Percentiles rank a stretch among this genome's conserved stretches.
Evolutionary conservation across 30 jellyfish, hydroid and myxozoan genomes (phyloP).

Genomic region (Aurelia sp.): DNA sequence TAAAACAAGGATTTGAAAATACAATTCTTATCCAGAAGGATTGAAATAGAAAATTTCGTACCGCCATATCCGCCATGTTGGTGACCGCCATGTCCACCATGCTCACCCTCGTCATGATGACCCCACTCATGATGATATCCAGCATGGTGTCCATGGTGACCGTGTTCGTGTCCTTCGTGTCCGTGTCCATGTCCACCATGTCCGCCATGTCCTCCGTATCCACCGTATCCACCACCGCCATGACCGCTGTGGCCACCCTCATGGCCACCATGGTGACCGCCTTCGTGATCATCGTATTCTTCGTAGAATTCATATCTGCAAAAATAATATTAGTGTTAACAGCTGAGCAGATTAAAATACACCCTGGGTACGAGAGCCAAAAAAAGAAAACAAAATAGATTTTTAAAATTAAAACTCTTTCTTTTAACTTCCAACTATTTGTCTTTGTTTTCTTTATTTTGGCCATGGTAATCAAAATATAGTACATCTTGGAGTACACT

Average conservation of each 20-base stretch:
- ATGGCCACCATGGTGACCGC: constrained; percentile 72
- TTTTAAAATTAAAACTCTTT: too few species aligned
- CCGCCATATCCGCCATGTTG: constrained; percentile 71
- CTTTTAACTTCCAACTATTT: too few species aligned
- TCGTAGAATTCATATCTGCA: constrained; percentile 95
- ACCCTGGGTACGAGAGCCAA: too few species aligned
- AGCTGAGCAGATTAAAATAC: too few species aligned
- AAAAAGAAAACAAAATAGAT: too few species aligned
- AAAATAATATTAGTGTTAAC: background rate
- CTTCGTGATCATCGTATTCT: constrained; percentile 97
- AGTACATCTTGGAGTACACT: too few species aligned
- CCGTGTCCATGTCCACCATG: constrained; percentile 79
- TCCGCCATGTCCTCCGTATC: constrained; percentile 86
- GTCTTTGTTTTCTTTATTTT: too few species aligned
- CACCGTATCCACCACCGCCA: constrained; percentile 75
- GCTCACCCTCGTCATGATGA: constrained; percentile 93
- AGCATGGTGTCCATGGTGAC: constrained; percentile 98
- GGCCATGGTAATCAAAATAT: too few species aligned
- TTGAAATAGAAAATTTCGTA: background rate
- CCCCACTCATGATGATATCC: constrained; percentile 99
- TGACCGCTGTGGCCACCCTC: constrained; percentile 81
- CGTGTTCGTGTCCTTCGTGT: constrained; percentile 94
- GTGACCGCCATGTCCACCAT: constrained; percentile 91
- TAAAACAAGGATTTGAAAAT: too few species aligned
- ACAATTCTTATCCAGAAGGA: too few species aligned